Evolutionary conservation across 2,113 vertebrate genomes (phyloP).

Genomic region (Corythoichthys haematopterus): DNA sequence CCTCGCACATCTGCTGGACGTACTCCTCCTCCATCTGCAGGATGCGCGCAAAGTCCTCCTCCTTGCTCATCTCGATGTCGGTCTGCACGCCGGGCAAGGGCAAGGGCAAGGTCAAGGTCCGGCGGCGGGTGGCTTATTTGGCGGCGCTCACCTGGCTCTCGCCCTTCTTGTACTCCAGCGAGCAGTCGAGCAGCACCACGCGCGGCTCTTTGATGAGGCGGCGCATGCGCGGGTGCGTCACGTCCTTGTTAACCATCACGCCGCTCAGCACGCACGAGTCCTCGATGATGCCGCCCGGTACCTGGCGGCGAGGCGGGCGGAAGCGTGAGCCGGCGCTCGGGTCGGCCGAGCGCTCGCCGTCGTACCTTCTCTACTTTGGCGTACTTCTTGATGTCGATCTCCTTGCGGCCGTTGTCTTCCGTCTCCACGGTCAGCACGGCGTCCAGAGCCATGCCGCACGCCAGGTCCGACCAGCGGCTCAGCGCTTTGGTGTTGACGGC

Average conservation of each 20-base stretch:
- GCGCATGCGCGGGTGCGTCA: conserved; percentile 90
- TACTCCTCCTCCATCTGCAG: conserved; percentile 97
- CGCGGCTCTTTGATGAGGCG: conserved; percentile 86
- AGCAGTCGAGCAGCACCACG: conserved; percentile 89
- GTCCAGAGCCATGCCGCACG: conserved; percentile 55
- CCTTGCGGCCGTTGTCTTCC: conserved; percentile 87
- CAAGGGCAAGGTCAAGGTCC: no score
- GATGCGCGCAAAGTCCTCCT: conserved; percentile 93
- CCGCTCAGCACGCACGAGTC: conserved; percentile 87
- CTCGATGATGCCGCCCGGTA: conserved; percentile 89
- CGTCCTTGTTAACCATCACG: conserved; percentile 95
- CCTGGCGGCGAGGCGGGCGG: conserved; percentile 57
- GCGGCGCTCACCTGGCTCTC: conserved; percentile 85
- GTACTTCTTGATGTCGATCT: conserved; percentile 97
- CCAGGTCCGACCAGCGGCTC: conserved; percentile 58
- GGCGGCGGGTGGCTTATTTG: no score
- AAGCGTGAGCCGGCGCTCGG: neutral
- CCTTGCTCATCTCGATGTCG: conserved; percentile 92
- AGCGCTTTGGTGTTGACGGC: conserved; percentile 71
- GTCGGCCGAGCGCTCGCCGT: no score
- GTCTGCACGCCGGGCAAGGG: conserved; percentile 69
- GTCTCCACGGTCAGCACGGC: conserved; percentile 87
- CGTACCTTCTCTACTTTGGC: conserved; percentile 91
- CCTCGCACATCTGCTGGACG: conserved; percentile 93
- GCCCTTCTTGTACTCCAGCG: conserved; percentile 95